These are phyloP conservation scores for Allobates femoralis DNA, from an alignment of 2,797 vertebrate species.

Conservation along the genomic window DNA sequence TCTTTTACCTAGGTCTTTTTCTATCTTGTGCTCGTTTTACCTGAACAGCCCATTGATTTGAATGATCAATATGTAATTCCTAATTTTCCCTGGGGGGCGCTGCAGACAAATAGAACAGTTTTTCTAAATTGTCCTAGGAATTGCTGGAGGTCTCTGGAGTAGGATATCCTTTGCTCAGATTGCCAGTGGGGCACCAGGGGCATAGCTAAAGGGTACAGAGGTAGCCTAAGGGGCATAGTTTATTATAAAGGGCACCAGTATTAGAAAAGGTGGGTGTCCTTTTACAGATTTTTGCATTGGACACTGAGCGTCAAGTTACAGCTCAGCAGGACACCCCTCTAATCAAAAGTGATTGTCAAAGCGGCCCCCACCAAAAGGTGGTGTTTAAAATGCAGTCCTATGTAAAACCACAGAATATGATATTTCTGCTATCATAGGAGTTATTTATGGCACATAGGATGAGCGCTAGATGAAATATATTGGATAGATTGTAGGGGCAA, in stretches of 20 bases:
- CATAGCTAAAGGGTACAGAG: too few relatives aligned
- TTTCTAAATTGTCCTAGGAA: not conserved
- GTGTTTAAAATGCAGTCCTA: not conserved
- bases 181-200: not conserved
- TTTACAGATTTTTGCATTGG: too few relatives aligned
- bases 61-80: not conserved
- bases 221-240: too few relatives aligned
- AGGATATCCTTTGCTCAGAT: not conserved
- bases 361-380: too few relatives aligned
- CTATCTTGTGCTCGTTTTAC: not conserved
- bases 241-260: too few relatives aligned
- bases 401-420: not conserved
- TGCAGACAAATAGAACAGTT: not conserved
- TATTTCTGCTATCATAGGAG: not conserved
- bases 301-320: too few relatives aligned
- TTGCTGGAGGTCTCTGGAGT: not conserved
- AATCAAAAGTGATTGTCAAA: too few relatives aligned
- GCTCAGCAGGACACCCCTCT: too few relatives aligned
- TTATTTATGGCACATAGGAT: not conserved
- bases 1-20: too few relatives aligned
- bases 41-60: not conserved
- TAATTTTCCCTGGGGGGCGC: not conserved
- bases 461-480: too few relatives aligned
- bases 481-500: too few relatives aligned
- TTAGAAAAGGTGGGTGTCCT: too few relatives aligned